phyloP scores from a whole-genome alignment of 1,140 invertebrate species.

The Calosoma granatense region DNA sequence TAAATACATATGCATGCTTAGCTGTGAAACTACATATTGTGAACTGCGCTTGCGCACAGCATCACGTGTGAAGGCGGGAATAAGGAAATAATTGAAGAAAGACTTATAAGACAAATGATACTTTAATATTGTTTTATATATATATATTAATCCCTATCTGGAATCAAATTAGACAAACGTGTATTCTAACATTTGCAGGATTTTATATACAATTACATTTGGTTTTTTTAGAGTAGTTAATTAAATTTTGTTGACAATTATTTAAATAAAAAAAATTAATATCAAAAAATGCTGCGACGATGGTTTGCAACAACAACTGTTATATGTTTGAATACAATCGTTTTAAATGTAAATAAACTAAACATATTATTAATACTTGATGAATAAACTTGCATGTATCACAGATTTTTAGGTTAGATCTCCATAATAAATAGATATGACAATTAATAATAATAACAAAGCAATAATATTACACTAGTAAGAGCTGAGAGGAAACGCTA shows the following conservation, averaged over 20 bases:
- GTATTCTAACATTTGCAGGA: conserved; percentile 8
- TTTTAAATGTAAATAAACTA: not conserved
- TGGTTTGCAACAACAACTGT: too few relatives aligned
- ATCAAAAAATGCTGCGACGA: not conserved
- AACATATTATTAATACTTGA: not conserved
- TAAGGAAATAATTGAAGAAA: too few relatives aligned
- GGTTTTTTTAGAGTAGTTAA: not conserved
- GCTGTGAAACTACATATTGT: too few relatives aligned
- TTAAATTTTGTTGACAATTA: not conserved
- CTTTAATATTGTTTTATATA: conserved; percentile 3
- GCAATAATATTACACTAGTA: too few relatives aligned
- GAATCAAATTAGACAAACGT: conserved; percentile 5
- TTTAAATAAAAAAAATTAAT: not conserved
- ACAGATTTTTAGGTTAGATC: not conserved
- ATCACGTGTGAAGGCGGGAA: too few relatives aligned
- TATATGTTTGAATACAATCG: not conserved
- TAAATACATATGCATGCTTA: too few relatives aligned
- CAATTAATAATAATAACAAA: not conserved
- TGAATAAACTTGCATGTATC: not conserved
- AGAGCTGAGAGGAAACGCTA: too few relatives aligned
- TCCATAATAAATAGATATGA: not conserved
- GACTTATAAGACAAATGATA: not conserved
- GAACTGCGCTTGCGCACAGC: too few relatives aligned
- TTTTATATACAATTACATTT: conserved; percentile 3
- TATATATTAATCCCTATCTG: conserved; percentile 1